These are phyloP conservation scores for Perca flavescens DNA, from an alignment of 2,113 vertebrate species.

Conservation along the genomic window DNA sequence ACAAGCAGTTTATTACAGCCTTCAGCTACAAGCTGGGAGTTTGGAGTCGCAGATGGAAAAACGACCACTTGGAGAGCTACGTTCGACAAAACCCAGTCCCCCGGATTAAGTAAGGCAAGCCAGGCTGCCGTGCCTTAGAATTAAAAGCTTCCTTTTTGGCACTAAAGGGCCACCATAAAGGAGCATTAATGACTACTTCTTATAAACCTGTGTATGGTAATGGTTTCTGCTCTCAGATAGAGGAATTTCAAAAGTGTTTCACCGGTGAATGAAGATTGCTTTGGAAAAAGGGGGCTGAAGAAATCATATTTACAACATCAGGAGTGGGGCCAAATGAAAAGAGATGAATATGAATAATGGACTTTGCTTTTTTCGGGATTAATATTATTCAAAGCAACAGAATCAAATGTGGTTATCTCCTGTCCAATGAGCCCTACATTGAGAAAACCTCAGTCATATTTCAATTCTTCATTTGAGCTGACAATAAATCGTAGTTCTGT, in stretches of 20 bases:
- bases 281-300: conserved; percentile 61
- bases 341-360: conserved; percentile 82
- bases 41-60: conserved; percentile 56
- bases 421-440: conserved; percentile 77
- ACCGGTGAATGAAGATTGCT: conserved; percentile 83
- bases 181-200: conserved; percentile 84
- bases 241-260: conserved; percentile 84
- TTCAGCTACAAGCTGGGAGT: conserved; percentile 33
- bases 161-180: conserved; percentile 80
- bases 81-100: conserved; percentile 66
- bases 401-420: conserved; percentile 85
- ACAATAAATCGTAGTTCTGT: conserved; percentile 82
- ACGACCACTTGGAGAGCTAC: conserved; percentile 65
- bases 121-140: conserved; percentile 67
- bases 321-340: conserved; percentile 81
- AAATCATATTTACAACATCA: conserved; percentile 87
- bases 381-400: conserved; percentile 83
- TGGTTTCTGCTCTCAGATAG: conserved; percentile 81
- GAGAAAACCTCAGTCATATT: conserved; percentile 76
- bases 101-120: conserved; percentile 69
- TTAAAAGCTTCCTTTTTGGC: conserved; percentile 83
- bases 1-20: conserved; percentile 60
- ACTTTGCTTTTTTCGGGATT: conserved; percentile 76
- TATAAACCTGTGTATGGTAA: conserved; percentile 84
- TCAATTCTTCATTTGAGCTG: conserved; percentile 81